Conservation (phyloP, 2,113 vertebrate genomes). For the Pachycephala philippinensis region DNA sequence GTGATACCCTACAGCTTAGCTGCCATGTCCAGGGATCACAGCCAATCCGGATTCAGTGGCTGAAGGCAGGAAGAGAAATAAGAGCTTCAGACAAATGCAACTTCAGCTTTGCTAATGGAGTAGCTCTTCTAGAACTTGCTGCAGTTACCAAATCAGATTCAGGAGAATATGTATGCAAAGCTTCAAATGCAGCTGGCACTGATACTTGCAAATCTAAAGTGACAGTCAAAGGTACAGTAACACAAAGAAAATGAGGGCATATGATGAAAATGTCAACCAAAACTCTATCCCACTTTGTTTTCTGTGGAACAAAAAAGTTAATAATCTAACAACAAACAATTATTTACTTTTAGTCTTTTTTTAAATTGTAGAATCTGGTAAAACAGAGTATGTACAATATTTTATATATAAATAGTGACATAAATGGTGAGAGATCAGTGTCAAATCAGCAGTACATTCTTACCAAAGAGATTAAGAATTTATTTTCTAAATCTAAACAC, state of each 20-base stretch:
- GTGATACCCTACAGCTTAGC: conserved; percentile 80
- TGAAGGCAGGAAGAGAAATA: conserved; percentile 90
- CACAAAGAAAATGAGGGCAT: background rate
- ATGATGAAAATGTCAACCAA: background rate
- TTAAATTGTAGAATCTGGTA: background rate
- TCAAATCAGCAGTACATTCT: background rate
- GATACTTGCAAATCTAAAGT: conserved; percentile 91
- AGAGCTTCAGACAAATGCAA: conserved; percentile 79
- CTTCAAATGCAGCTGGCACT: conserved; percentile 86
- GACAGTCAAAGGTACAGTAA: conserved; percentile 86
- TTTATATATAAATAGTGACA: background rate
- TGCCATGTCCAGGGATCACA: conserved; percentile 88
- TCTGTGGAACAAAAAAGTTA: background rate
- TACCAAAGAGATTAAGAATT: background rate
- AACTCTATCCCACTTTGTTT: background rate
- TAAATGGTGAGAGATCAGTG: background rate
- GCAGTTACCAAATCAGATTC: conserved; percentile 77
- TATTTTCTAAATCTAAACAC: background rate
- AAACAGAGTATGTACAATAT: background rate
- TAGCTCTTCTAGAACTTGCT: conserved; percentile 83
- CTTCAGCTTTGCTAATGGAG: conserved; percentile 85
- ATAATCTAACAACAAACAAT: background rate
- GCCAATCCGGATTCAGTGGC: conserved; percentile 91
- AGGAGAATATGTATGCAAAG: conserved; percentile 95
- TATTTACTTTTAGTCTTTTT: background rate